Evolutionary conservation across 2,113 vertebrate species (phyloP).

Genomic region (Salvelinus fontinalis): DNA sequence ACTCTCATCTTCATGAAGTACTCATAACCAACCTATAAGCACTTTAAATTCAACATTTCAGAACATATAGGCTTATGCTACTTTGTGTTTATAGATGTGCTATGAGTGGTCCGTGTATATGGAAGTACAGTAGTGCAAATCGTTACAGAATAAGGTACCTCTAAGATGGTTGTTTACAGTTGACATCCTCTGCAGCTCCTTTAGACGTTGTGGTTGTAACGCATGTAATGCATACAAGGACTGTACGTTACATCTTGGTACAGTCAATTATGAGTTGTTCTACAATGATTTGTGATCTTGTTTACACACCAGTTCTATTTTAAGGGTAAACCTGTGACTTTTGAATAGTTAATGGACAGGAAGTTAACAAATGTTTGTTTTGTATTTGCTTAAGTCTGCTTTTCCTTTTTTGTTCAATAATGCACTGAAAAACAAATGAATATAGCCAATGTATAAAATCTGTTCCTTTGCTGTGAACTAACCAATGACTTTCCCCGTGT

Average conservation of each 20-base stretch:
- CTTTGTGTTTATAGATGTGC: background rate
- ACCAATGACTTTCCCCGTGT: conserved; percentile 10
- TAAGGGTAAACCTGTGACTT: conserved; percentile 23
- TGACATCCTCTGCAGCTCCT: background rate
- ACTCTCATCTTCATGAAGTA: background rate
- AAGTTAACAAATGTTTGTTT: conserved; percentile 10
- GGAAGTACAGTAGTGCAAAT: background rate
- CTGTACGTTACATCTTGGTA: conserved; percentile 8
- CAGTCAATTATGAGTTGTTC: conserved; percentile 21
- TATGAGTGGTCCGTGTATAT: background rate
- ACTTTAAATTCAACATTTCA: background rate
- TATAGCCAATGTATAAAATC: conserved; percentile 42
- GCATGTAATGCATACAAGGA: too few relatives aligned
- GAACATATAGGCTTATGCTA: background rate
- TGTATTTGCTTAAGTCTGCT: conserved; percentile 21
- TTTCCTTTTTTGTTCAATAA: conserved; percentile 17
- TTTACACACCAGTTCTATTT: conserved; percentile 53
- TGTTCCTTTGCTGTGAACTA: conserved; percentile 43
- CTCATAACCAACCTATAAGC: background rate
- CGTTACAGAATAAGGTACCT: background rate
- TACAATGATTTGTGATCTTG: conserved; percentile 29
- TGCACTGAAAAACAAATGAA: conserved; percentile 51
- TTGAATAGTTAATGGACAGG: conserved; percentile 24
- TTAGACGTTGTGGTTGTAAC: background rate
- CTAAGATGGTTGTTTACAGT: background rate